Evolutionary conservation across 2,888 invertebrate species (phyloP).

Genomic region (Orchesellides sinensis): DNA sequence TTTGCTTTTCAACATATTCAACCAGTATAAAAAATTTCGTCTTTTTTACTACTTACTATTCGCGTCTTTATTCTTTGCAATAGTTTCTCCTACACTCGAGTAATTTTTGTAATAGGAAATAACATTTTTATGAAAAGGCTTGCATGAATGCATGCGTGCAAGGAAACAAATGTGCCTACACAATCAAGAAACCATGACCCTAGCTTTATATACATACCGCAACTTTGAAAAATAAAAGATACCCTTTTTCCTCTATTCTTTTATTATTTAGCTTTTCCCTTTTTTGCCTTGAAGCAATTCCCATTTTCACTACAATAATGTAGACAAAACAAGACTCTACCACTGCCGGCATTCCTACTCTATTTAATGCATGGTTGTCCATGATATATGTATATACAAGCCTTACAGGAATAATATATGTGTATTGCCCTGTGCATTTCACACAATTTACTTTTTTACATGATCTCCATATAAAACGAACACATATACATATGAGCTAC

Average conservation of each 20-base stretch:
- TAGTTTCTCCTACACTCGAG: slow-evolving; percentile 4
- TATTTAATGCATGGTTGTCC: slow-evolving; percentile 39
- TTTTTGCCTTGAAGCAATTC: slow-evolving; percentile 44
- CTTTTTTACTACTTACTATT: no score
- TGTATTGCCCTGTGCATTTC: no score
- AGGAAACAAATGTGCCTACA: background rate
- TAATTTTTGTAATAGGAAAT: slow-evolving; percentile 49
- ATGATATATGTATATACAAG: slow-evolving; percentile 19
- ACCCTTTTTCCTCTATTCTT: background rate
- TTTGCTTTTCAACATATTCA: no score
- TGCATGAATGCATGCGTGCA: slow-evolving; percentile 31
- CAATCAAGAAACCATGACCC: slow-evolving; percentile 14
- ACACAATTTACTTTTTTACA: no score
- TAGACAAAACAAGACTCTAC: slow-evolving; percentile 18
- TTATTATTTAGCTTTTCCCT: background rate
- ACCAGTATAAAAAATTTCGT: no score
- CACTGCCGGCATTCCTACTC: slow-evolving; percentile 39
- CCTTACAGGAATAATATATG: no score
- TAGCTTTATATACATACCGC: background rate
- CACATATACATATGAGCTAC: background rate
- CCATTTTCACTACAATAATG: slow-evolving; percentile 43
- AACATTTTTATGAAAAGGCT: slow-evolving; percentile 38
- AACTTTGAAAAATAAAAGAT: background rate
- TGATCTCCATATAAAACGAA: background rate
- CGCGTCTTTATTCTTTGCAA: no score